These are phyloP conservation scores for Hyles euphorbiae DNA, from an alignment of 1,140 invertebrate genomes.

Conservation along the genomic window DNA sequence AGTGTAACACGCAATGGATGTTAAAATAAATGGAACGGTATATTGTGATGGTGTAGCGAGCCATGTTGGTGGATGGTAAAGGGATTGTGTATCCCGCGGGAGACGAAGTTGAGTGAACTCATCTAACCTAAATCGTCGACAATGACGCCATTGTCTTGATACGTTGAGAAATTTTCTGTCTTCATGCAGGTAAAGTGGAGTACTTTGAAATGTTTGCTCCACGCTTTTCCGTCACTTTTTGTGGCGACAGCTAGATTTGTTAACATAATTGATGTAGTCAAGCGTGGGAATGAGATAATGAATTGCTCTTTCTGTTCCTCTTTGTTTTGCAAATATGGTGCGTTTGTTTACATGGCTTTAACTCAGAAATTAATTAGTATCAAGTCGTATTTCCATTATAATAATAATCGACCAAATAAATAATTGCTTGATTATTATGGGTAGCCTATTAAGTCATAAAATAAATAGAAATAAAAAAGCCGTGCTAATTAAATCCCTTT, in stretches of 20 bases:
- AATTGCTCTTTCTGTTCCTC: too few species aligned
- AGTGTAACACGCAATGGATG: constrained; percentile 30
- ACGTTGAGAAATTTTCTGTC: constrained; percentile 52
- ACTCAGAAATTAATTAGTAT: too few species aligned
- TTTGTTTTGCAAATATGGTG: too few species aligned
- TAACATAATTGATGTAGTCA: constrained; percentile 6
- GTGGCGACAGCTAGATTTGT: constrained; percentile 4
- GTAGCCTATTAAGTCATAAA: too few species aligned
- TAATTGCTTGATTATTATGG: too few species aligned
- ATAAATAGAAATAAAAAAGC: too few species aligned
- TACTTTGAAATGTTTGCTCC: constrained; percentile 5
- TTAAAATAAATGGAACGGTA: constrained; percentile 1
- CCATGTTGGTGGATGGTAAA: constrained; percentile 27
- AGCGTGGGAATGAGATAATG: too few species aligned
- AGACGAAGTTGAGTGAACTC: constrained; percentile 64
- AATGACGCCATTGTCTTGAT: constrained; percentile 58
- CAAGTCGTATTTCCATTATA: too few species aligned
- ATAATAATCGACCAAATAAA: too few species aligned
- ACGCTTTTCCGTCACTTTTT: constrained; percentile 6
- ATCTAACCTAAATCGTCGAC: constrained; percentile 66
- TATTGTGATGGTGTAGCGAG: constrained; percentile 1
- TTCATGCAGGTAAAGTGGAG: constrained; percentile 22
- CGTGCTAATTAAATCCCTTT: too few species aligned
- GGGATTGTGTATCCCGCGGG: constrained; percentile 53
- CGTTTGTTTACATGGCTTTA: too few species aligned